Evolutionary conservation across 2,888 invertebrate genomes (phyloP).

Genomic region (Pristionchus maxplancki): DNA sequence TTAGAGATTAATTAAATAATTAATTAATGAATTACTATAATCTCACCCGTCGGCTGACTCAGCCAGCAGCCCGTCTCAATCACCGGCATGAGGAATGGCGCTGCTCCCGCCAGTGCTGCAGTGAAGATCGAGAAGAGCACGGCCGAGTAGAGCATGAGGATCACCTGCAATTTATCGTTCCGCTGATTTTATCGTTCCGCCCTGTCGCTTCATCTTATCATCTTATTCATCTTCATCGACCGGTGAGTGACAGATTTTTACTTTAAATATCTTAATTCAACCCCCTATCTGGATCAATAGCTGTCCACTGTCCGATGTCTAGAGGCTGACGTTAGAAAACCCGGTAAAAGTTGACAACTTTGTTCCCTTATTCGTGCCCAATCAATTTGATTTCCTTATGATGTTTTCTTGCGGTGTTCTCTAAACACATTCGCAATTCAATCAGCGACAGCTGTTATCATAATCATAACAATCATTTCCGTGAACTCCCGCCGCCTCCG

Average conservation of each 20-base stretch:
- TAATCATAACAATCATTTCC: not conserved
- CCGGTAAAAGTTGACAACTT: not conserved
- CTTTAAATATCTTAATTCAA: no score
- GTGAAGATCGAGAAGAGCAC: conserved; percentile 48
- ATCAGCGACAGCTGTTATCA: not conserved
- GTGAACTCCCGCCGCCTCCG: no score
- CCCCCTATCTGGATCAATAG: no score
- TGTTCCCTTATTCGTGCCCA: not conserved
- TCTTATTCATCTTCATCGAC: no score
- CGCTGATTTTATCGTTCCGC: no score
- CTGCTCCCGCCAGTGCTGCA: conserved; percentile 28
- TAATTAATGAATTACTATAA: no score
- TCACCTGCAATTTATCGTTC: not conserved
- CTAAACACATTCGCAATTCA: not conserved
- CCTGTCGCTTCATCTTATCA: no score
- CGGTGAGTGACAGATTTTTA: no score
- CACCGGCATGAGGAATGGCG: conserved; percentile 23
- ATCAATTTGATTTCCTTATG: not conserved
- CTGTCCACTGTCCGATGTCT: no score
- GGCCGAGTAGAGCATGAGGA: conserved; percentile 44
- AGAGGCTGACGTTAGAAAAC: no score
- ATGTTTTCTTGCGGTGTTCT: not conserved
- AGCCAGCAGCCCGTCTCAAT: conserved; percentile 21
- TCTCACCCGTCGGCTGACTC: conserved; percentile 18
- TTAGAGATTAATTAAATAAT: no score